Percentiles rank a stretch among this genome's conserved stretches.
phyloP scores from a whole-genome alignment of 2,888 invertebrate genomes.

The Volucella inanis region DNA sequence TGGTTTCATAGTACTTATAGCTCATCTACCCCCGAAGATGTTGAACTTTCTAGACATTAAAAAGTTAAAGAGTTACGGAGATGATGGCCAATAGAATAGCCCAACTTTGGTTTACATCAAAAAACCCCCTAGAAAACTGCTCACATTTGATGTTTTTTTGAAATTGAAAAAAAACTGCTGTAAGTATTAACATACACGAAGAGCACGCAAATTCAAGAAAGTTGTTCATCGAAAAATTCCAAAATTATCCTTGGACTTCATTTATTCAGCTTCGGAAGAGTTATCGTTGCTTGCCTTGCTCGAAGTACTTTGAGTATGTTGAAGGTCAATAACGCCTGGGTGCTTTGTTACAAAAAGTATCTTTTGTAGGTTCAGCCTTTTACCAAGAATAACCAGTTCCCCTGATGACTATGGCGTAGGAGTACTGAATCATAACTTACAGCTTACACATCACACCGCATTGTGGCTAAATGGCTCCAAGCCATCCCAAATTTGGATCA shows the following conservation, averaged over 20 bases:
- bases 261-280: not conserved
- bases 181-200: not conserved
- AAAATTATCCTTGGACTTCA: not conserved
- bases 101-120: slow-evolving; percentile 1
- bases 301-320: not conserved
- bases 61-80: not conserved
- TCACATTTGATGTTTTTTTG: not conserved
- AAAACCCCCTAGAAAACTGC: not conserved
- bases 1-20: slow-evolving; percentile 11
- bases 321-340: slow-evolving; percentile 21
- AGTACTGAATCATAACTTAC: too few relatives aligned
- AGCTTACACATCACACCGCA: not conserved
- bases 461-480: slow-evolving; percentile 13
- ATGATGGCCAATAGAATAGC: not conserved
- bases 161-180: slow-evolving; percentile 36
- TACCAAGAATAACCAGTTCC: not conserved
- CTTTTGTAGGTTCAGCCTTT: slow-evolving; percentile 2
- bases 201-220: slow-evolving; percentile 5
- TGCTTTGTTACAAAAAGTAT: not conserved
- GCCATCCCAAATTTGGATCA: slow-evolving; percentile 27
- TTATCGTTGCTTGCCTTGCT: slow-evolving; percentile 15
- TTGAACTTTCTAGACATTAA: slow-evolving; percentile 10
- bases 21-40: not conserved
- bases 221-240: not conserved
- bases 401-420: not conserved